Evolutionary conservation across 2,888 invertebrate genomes (phyloP), one percentile per base, ranked within the genome.

Genomic region (Reticulitermes lucifugus): DNA sequence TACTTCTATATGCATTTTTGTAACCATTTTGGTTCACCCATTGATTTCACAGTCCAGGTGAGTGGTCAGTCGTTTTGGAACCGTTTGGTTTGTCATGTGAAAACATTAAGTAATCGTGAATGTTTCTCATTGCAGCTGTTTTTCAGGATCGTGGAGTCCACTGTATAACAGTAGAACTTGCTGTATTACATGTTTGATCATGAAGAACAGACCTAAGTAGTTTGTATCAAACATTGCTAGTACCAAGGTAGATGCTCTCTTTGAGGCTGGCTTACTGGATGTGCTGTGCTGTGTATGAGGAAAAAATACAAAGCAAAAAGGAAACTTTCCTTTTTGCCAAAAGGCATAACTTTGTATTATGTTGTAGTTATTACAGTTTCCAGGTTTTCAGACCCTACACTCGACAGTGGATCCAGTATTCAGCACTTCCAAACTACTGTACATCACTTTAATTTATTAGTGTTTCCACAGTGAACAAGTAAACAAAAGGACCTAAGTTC

Each of bases 201-300:
- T 65, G 65, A 65, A 65, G 25, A 65, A 65, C 73, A 73, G 73
- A 73, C 41, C 4, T 73, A 10, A 41, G 84, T 84, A 84, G 84
- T 84, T 84, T 84, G 84, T 80, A 84, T 84, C 84, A 84, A 84
- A 84, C 84, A 79, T 80, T 84, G 79, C 35, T 60, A 60, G 65
- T 81, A 41, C 41, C 35, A 41, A 41, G 41, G 65, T 65, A 65
- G 25, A n/a, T 65, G 65, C 65, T 65, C 65, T 65, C 65, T 65
- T 46, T 60, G n/a, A 21, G 60, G n/a, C 60, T 60, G 60, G 60
- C 25, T 29, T 71, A 71, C 71, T 71, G 35, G 35, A 35, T 35
- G 35, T 35, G 35, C 35, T 35, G 35, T 35, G 35, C 35, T 35
- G 35, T 35, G 71, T 14, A 60, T 60, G 12, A 21, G 21, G 65